A percentile compares a stretch with the other conserved stretches of the same genome.
Conservation (phyloP, 2,113 vertebrate genomes). For the Trochalopteron elliotii region DNA sequence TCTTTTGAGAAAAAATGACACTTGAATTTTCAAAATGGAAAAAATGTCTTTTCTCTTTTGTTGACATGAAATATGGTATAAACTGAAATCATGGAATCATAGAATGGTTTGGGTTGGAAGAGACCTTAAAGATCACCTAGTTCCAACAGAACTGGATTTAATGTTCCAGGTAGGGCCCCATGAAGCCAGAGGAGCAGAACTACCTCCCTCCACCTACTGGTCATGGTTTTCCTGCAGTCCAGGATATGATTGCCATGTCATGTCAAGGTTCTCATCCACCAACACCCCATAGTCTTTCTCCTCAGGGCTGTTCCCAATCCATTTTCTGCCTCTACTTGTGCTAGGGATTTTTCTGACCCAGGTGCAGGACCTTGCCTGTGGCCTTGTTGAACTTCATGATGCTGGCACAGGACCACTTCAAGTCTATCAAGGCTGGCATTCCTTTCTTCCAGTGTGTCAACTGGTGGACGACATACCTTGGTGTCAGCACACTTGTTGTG, state of each 20-base stretch:
- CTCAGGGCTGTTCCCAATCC: neutral
- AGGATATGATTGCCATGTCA: neutral
- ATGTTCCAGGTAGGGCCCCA: neutral
- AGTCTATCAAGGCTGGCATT: too few species aligned
- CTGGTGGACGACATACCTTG: too few species aligned
- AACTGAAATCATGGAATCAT: neutral
- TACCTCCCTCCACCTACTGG: neutral
- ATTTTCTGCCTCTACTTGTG: neutral
- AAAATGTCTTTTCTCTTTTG: neutral
- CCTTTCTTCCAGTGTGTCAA: fast-evolving
- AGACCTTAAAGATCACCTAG: neutral
- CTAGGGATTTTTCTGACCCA: neutral
- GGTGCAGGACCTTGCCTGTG: neutral
- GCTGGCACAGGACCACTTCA: neutral
- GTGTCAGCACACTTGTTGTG: neutral
- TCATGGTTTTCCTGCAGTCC: neutral
- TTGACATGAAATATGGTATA: neutral
- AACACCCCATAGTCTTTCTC: neutral
- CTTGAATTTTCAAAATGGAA: neutral
- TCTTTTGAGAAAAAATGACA: neutral
- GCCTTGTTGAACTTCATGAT: neutral
- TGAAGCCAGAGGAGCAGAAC: neutral
- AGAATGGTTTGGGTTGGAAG: neutral
- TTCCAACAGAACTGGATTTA: neutral
- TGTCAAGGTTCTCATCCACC: neutral